Base-by-base conservation (phyloP, 1,140 invertebrate species). In the Drosophila nigromelanica region DNA sequence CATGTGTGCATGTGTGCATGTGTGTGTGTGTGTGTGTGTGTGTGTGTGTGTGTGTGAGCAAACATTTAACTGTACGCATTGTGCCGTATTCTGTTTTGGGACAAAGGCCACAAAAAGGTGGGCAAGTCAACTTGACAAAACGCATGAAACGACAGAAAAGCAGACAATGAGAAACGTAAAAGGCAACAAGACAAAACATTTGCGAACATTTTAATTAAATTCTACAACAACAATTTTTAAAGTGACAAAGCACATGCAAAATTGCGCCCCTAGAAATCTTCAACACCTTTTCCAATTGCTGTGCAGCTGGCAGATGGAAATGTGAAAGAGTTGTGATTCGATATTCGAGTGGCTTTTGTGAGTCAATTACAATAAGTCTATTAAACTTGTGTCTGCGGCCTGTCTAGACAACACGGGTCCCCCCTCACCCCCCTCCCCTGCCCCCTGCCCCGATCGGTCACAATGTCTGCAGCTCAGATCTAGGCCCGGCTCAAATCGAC, bases 301-400 rank as follows among this genome's bases (percentile, higher is more conserved):
- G n/a, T n/a, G 82, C 82, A 74, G 72, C 72, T 74, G 72, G 27
- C 43, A 70, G 70, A 39, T 47, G 71, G 50, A 73, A 68, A 43
- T 47, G 37, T 51, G 39, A 80, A 86, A 82, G 76, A 89, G 83
- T 89, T 86, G 78, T 51, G 61, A 85, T 70, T 60, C 37, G 30
- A 85, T 85, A 77, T 85, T 56, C 61, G 74, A 75, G 78, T 89
- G 82, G 79, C 83, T 89, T 82, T 87, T 89, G 82, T 89, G 83
- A 89, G 83, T 87, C 83, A 87, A 87, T 87, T 87, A 87, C 82
- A 87, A 87, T 87, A 87, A 87, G 82, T 87, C 82, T 87, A 87
- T 87, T 87, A 87, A 89, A 87, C 55, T 86, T 71, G 42, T 83
- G 76, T 86, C 81, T 87, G 82, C 59, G 74, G 66, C 64, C 54